Evolutionary conservation across 1,140 invertebrate species (phyloP), one percentile per base, ranked within the genome.

Genomic region (Muscidifurax raptorellus): DNA sequence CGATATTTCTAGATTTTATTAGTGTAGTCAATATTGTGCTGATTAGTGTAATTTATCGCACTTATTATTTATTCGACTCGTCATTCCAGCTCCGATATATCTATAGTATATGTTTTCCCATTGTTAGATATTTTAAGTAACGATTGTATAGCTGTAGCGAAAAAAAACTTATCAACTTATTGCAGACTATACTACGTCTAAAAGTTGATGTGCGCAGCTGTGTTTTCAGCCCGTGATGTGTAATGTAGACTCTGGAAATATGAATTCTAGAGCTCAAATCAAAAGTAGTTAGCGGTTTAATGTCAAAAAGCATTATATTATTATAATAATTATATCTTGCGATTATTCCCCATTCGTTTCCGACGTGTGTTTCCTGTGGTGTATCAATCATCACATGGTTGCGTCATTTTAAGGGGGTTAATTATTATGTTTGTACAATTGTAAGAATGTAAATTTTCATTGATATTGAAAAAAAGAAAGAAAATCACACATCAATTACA

Each of bases 291-390:
- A 78, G 76, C 76, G 47, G 10, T 80, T 80, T 67, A 25, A 72
- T 71, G 32, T 77, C 52, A 15, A 52, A 15, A 52, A 80, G 67
- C 64, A 27, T 77, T 27, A 32, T 77, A 59, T 74, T 22, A 36
- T 40, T 75, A n/a, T 47, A 0, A 18, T 28, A 66, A 22, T 64
- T 36, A 32, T 59, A 5, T 59, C 28, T 78, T 78, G 12, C 30
- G 30, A 22, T 7, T 72, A 76, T 66, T 76, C 47, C 27, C 27
- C 47, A 44, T 81, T 80, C 84, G 84, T 81, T 77, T 85, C 84
- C 36, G 84, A 85, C 84, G 79, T 85, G 84, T 85, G 84, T 85
- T 85, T 85, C 84, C 84, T 77, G 32, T 85, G 18, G 6, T 74
- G 30, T 79, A 77, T 25, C 36, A 69, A 44, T 71, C 52, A n/a